These are phyloP conservation scores for Scaptomyza reducta DNA, from an alignment of 2,888 invertebrate genomes.

Conservation along the genomic window DNA sequence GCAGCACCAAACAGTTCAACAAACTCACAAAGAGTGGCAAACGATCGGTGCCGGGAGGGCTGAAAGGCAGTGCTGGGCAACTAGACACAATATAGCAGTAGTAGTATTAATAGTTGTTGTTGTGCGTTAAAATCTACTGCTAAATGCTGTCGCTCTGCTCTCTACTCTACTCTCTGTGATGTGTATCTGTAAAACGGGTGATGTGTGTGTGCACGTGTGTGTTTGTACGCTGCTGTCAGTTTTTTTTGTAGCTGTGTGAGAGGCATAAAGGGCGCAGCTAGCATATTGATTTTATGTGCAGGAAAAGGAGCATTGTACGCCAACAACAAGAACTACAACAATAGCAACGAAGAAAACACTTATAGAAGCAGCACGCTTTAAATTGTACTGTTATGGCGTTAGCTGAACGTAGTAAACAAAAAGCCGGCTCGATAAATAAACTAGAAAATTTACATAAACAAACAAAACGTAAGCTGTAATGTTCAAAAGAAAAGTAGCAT, in stretches of 20 bases:
- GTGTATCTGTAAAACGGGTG: conserved; percentile 69
- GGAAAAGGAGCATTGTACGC: conserved; percentile 49
- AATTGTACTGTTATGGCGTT: conserved; percentile 1
- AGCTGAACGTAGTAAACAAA: conserved; percentile 36
- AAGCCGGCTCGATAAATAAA: conserved; percentile 55
- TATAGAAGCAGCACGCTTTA: background rate
- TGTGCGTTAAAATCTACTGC: conserved; percentile 54
- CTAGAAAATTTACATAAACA: conserved; percentile 6
- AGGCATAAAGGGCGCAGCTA: conserved; percentile 77
- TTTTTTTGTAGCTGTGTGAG: conserved; percentile 40
- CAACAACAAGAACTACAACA: conserved; percentile 23
- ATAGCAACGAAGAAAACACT: conserved; percentile 24
- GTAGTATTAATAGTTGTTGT: conserved; percentile 35
- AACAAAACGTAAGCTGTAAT: conserved; percentile 7
- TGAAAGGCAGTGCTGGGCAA: conserved; percentile 15
- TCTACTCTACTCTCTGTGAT: conserved; percentile 47
- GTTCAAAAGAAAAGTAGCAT: conserved; percentile 12
- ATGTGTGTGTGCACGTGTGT: conserved; percentile 19
- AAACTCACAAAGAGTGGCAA: conserved; percentile 53
- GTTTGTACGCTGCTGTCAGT: conserved; percentile 25
- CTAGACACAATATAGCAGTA: conserved; percentile 26
- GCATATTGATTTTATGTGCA: conserved; percentile 61
- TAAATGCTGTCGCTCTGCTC: conserved; percentile 38
- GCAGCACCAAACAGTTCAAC: conserved; percentile 59
- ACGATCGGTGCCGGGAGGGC: conserved; percentile 33